Percentiles rank a stretch among this genome's conserved stretches.
These are phyloP conservation scores for Ostrea edulis DNA, from an alignment of 1,140 invertebrate species.

Conservation along the genomic window DNA sequence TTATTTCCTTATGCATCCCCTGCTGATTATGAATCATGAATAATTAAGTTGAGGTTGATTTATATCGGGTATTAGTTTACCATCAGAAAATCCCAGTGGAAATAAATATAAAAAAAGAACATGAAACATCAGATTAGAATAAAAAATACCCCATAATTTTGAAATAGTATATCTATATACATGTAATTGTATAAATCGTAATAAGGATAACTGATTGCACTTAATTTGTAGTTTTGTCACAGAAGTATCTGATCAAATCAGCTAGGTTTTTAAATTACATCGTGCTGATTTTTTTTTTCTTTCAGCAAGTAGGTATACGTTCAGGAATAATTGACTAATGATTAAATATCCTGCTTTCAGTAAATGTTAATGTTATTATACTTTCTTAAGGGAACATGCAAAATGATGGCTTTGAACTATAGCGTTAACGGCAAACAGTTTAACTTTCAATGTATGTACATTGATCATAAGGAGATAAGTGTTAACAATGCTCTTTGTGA, in stretches of 20 bases:
- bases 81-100: too few relatives aligned
- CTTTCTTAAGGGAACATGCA: constrained; percentile 13
- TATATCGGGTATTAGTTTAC: neutral
- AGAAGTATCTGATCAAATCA: neutral
- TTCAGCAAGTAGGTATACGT: neutral
- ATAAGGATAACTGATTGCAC: too few relatives aligned
- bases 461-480: neutral
- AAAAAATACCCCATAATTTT: neutral
- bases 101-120: neutral
- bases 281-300: neutral
- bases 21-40: neutral
- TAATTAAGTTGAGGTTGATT: constrained; percentile 13
- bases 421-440: neutral
- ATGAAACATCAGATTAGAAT: neutral
- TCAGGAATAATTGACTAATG: neutral
- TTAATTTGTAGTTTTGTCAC: too few relatives aligned
- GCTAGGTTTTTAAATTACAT: constrained; percentile 7
- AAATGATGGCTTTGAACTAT: constrained; percentile 29
- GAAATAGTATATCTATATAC: neutral
- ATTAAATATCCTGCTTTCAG: neutral
- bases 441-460: neutral
- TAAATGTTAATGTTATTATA: neutral
- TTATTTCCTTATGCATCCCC: neutral
- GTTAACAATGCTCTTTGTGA: constrained; percentile 30
- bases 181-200: neutral